Evolutionary conservation across 2,888 invertebrate species (phyloP).

Genomic region (Serripes groenlandicus): DNA sequence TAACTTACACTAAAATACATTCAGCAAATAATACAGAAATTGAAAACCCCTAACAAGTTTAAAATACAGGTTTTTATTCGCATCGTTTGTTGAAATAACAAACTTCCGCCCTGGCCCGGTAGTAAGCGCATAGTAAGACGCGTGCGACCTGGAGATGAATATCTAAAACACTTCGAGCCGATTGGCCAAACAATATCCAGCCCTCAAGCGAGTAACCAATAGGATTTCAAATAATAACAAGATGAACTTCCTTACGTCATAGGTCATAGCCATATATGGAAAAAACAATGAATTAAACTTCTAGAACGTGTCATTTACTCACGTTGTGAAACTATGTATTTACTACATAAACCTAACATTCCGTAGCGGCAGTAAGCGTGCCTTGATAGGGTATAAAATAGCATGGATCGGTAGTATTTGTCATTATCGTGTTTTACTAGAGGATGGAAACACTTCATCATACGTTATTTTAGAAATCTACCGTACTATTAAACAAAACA

Average conservation of each 20-base stretch:
- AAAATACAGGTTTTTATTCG: too few species aligned
- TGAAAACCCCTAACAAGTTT: too few species aligned
- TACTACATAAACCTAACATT: constrained; percentile 56
- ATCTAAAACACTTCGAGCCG: not conserved
- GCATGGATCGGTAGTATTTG: constrained; percentile 7
- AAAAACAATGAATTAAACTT: constrained; percentile 67
- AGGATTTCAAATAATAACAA: constrained; percentile 1
- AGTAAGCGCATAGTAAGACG: not conserved
- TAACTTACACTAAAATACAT: too few species aligned
- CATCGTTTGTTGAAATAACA: too few species aligned
- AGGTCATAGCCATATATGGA: constrained; percentile 59
- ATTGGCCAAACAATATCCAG: not conserved
- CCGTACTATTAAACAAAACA: too few species aligned
- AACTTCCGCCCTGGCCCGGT: not conserved
- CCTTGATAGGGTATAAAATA: constrained; percentile 18
- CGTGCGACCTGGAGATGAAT: constrained; percentile 19
- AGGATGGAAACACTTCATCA: not conserved
- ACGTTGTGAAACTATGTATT: constrained; percentile 56
- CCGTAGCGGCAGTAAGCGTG: constrained; percentile 49
- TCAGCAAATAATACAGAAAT: too few species aligned
- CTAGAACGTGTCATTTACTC: constrained; percentile 47
- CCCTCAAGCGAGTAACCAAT: constrained; percentile 32
- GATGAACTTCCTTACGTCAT: constrained; percentile 54
- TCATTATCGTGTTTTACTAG: constrained; percentile 11
- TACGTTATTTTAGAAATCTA: too few species aligned